A percentile compares a stretch with the other conserved stretches of the same genome.
These are phyloP conservation scores for Cuniculus paca DNA, from an alignment of 2,797 vertebrate species.

Conservation along the genomic window DNA sequence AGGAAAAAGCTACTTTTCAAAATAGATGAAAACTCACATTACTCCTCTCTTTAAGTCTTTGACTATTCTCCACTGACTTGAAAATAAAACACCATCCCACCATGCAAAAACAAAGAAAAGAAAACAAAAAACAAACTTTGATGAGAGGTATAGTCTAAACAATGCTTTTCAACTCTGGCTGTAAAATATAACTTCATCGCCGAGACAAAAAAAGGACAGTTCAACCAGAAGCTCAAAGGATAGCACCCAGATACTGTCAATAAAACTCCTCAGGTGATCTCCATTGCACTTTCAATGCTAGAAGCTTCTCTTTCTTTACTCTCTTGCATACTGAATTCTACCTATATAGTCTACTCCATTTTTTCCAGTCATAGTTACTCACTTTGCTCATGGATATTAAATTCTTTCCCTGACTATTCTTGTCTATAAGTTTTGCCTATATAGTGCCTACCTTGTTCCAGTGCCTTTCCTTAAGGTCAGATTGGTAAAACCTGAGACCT, in stretches of 20 bases:
- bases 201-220: background rate
- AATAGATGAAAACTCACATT: background rate
- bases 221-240: background rate
- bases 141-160: background rate
- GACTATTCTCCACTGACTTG: background rate
- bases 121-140: background rate
- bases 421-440: background rate
- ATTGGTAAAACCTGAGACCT: background rate
- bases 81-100: background rate
- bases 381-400: background rate
- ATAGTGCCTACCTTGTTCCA: too few species aligned
- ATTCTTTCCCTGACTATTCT: background rate
- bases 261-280: background rate
- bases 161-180: background rate
- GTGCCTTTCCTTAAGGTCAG: background rate
- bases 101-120: background rate
- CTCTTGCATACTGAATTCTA: background rate
- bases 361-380: background rate
- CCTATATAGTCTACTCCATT: background rate
- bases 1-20: constrained; percentile 29
- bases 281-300: background rate
- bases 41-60: background rate
- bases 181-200: background rate
- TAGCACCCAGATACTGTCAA: rapidly evolving
- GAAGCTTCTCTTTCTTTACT: background rate